These are phyloP conservation scores for Otus sunia DNA, from an alignment of 2,113 vertebrate genomes.

Conservation along the genomic window DNA sequence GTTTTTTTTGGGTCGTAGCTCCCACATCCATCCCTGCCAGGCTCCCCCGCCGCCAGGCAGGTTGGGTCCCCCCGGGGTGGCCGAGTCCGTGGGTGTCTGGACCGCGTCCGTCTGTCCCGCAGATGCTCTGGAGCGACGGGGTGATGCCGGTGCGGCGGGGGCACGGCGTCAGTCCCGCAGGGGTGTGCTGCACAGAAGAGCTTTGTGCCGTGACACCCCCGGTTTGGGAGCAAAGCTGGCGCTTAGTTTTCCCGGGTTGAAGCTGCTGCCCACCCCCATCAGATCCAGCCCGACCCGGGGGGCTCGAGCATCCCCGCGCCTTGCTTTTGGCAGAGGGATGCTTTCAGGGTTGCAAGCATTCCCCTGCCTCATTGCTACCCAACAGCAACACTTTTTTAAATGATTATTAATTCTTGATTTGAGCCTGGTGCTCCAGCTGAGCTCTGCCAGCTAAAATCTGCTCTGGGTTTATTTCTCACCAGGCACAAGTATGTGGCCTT, in stretches of 20 bases:
- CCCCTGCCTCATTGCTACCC: neutral
- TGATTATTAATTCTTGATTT: neutral
- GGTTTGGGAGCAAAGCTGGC: neutral
- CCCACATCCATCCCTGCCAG: fast-evolving
- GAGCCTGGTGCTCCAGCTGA: neutral
- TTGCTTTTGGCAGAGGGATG: neutral
- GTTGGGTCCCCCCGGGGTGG: neutral
- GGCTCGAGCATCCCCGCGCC: neutral
- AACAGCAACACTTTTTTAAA: neutral
- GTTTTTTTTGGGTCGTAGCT: neutral
- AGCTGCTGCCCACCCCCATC: neutral
- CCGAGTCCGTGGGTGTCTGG: neutral
- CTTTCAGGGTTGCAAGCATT: too few species aligned
- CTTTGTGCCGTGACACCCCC: neutral
- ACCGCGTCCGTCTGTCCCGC: fast-evolving
- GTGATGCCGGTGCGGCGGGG: neutral
- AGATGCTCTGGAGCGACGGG: neutral
- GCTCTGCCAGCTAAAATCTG: neutral
- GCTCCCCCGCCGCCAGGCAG: fast-evolving
- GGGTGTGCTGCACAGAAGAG: neutral
- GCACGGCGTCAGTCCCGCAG: neutral
- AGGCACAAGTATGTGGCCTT: neutral
- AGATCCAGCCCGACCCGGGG: fast-evolving
- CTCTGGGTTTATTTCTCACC: neutral
- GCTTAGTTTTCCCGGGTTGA: neutral